Conservation (phyloP, 2,797 vertebrate genomes). For the Macroramphosus scolopax region DNA sequence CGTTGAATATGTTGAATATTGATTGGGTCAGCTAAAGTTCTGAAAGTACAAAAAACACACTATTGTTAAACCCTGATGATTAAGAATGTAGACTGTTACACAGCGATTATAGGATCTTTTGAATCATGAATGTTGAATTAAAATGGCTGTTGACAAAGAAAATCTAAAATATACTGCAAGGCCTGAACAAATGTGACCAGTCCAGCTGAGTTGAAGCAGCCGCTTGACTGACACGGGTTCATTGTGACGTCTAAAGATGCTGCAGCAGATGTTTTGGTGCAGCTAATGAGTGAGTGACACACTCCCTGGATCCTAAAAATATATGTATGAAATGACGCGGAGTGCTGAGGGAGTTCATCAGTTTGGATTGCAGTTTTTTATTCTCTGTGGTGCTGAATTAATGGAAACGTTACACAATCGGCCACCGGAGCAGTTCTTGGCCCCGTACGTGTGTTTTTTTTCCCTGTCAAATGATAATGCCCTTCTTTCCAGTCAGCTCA, state of each 20-base stretch:
- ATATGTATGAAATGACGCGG: background rate
- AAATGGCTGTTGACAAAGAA: too few relatives aligned
- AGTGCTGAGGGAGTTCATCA: background rate
- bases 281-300: background rate
- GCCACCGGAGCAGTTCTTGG: background rate
- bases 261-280: constrained; percentile 19
- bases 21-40: too few relatives aligned
- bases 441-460: background rate
- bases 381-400: constrained; percentile 9
- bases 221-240: constrained; percentile 14
- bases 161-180: too few relatives aligned
- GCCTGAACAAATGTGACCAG: too few relatives aligned
- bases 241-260: constrained; percentile 17
- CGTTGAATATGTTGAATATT: too few relatives aligned
- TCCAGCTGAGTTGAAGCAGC: constrained; percentile 4
- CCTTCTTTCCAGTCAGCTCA: background rate
- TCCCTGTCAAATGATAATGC: constrained; percentile 1
- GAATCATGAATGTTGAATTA: too few relatives aligned
- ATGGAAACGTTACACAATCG: background rate
- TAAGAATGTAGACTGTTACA: too few relatives aligned
- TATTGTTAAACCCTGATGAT: too few relatives aligned
- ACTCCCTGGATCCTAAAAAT: constrained; percentile 15
- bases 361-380: background rate
- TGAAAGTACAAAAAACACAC: too few relatives aligned
- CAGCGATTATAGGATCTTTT: too few relatives aligned